A percentile compares a stretch with the other conserved stretches of the same genome.
Conservation (phyloP, 1,140 invertebrate genomes). For the Subanguina moxae region DNA sequence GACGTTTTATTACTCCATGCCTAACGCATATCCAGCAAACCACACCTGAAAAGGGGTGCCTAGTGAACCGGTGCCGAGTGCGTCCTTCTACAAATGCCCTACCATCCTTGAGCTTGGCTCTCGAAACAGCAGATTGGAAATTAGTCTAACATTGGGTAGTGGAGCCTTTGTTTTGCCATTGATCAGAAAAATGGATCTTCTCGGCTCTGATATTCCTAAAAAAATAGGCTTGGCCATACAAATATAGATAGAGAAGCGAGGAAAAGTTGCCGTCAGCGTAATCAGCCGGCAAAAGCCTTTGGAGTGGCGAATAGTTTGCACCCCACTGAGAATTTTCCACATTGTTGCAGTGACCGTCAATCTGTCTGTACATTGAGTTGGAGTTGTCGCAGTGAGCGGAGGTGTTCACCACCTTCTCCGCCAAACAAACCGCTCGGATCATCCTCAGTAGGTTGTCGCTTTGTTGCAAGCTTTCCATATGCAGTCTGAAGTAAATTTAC, state of each 20-base stretch:
- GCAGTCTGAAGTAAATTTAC: neutral
- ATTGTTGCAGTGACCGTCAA: constrained; percentile 44
- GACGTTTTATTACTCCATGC: too few relatives aligned
- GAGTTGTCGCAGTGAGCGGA: constrained; percentile 18
- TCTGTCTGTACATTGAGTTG: constrained; percentile 23
- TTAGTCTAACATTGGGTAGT: constrained; percentile 43
- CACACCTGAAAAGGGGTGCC: too few relatives aligned
- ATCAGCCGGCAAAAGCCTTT: constrained; percentile 33
- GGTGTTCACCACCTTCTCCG: constrained; percentile 1
- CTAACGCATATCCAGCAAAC: too few relatives aligned
- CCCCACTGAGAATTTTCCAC: constrained; percentile 32
- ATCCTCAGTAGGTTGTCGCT: constrained; percentile 1
- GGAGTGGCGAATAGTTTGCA: constrained; percentile 32
- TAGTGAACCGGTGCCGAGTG: too few relatives aligned
- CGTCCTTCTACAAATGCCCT: too few relatives aligned
- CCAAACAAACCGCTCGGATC: constrained; percentile 12
- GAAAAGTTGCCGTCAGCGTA: constrained; percentile 43
- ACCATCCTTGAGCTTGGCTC: constrained; percentile 24
- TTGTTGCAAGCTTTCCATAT: neutral
- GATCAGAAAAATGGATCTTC: constrained; percentile 24
- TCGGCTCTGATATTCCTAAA: constrained; percentile 38
- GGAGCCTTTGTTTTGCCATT: constrained; percentile 6
- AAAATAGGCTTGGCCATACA: constrained; percentile 1
- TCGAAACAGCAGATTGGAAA: constrained; percentile 46
- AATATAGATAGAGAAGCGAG: constrained; percentile 17